Conservation (phyloP, 2,113 vertebrate species). For the Fulmarus glacialis region DNA sequence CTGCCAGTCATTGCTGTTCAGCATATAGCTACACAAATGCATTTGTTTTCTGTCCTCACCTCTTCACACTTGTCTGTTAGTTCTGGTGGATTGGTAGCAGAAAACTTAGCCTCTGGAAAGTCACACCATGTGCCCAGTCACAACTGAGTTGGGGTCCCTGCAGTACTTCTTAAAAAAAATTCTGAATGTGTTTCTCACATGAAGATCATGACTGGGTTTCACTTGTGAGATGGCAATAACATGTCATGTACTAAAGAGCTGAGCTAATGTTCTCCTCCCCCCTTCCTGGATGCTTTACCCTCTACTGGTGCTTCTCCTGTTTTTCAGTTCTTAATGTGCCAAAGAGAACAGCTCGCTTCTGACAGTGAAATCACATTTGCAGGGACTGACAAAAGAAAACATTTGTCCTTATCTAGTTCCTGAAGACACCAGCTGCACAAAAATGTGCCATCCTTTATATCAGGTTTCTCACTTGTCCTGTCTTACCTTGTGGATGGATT, state of each 20-base stretch:
- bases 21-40: fast-evolving
- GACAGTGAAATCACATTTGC: conserved; percentile 38
- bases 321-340: conserved; percentile 1
- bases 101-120: not conserved
- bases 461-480: not conserved
- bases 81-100: not conserved
- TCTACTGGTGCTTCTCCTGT: not conserved
- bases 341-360: not conserved
- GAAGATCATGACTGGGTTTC: not conserved
- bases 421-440: not conserved
- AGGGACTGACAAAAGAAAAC: not conserved
- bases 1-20: not conserved
- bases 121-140: not conserved
- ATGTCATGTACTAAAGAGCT: not conserved
- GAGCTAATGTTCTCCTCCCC: not conserved
- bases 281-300: not conserved
- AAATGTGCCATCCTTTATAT: not conserved
- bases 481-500: not conserved
- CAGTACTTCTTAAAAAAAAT: not conserved
- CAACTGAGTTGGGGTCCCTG: not conserved
- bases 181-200: not conserved
- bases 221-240: not conserved
- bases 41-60: not conserved
- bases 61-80: not conserved
- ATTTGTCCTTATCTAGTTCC: conserved; percentile 15